A percentile compares a stretch with the other conserved stretches of the same genome.
Conservation (phyloP, 1,140 invertebrate species). For the Pinna nobilis region DNA sequence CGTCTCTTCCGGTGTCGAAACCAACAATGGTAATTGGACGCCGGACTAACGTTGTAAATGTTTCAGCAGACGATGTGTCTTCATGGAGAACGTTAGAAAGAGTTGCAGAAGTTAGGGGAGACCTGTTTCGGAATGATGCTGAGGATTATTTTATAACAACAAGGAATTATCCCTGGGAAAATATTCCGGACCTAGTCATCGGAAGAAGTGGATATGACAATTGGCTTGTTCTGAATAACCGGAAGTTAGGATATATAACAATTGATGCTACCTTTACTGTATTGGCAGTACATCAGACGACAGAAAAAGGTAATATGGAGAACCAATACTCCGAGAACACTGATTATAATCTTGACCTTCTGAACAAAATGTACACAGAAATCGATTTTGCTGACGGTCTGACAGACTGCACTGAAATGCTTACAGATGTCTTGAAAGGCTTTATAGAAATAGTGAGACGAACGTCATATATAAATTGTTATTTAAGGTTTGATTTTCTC, state of each 20-base stretch:
- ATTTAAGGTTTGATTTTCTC: too few relatives aligned
- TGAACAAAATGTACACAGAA: too few relatives aligned
- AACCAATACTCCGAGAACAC: too few relatives aligned
- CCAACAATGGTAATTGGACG: slow-evolving; percentile 46
- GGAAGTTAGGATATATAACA: slow-evolving; percentile 39
- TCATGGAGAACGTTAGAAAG: slow-evolving; percentile 32
- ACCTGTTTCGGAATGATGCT: slow-evolving; percentile 51
- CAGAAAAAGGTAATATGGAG: slow-evolving; percentile 46
- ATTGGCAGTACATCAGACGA: slow-evolving; percentile 58
- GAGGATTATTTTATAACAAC: slow-evolving; percentile 63
- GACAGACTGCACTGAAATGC: too few relatives aligned
- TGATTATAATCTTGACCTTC: too few relatives aligned
- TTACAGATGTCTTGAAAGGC: too few relatives aligned
- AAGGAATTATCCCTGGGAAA: slow-evolving; percentile 54
- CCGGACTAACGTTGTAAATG: slow-evolving; percentile 46
- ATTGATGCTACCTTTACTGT: slow-evolving; percentile 57
- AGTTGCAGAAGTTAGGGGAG: slow-evolving; percentile 34
- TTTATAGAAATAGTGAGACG: too few relatives aligned
- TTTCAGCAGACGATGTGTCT: slow-evolving; percentile 29
- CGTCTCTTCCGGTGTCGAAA: not conserved
- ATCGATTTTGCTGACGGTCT: too few relatives aligned
- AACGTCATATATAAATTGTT: too few relatives aligned
- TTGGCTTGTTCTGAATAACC: slow-evolving; percentile 52
- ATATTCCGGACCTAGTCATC: slow-evolving; percentile 56
- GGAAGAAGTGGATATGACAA: slow-evolving; percentile 63